Evolutionary conservation across 2,888 invertebrate species (phyloP), one percentile per base, ranked within the genome.

Genomic region (Eueremaeus valkanovi): DNA sequence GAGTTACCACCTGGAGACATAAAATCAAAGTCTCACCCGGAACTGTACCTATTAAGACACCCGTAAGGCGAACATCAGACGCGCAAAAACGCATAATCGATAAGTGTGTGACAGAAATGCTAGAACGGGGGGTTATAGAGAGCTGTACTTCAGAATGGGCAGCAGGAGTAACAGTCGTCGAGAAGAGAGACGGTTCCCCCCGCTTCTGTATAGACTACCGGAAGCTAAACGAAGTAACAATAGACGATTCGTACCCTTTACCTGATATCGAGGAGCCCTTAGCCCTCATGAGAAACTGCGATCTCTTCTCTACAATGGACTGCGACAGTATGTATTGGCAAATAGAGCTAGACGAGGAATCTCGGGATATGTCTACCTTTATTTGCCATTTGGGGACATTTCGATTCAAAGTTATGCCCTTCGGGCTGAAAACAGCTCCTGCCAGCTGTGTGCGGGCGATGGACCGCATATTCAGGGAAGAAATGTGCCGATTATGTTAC

Each of bases 381-480:
- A 29, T 61, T 11, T 75, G 72, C 0, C 29, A 45, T 6, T 13
- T 36, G 0, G 75, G 61, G 21, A 72, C 55, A 16, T 76, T 24
- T 29, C 61, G 75, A 63, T 76, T 40, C 45, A 33, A 13, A 1
- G 40, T 27, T 0, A 75, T 76, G 74, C 76, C 76, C 1, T 75
- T 76, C 61, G 76, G 76, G 5, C 72, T 72, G 9, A 70, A 42
- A n/a, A 76, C 72, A 24, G 72, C 75, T 11, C 76, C 76, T 27
- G 49, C 58, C 5, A 72, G 42, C 0, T 76, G 75, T 29, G 63
- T 72, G 18, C 55, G 76, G 45, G 11, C 29, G 1, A 70, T 76
- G 6, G 24, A 68, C 6, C 18, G 18, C 5, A n/a, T 76, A 3
- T 18, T 76, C 11, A 29, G 40, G 13, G 6, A 18, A 11, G 9